These are phyloP conservation scores for Platycercus adscitus DNA, from an alignment of 2,113 vertebrate species.

Conservation along the genomic window DNA sequence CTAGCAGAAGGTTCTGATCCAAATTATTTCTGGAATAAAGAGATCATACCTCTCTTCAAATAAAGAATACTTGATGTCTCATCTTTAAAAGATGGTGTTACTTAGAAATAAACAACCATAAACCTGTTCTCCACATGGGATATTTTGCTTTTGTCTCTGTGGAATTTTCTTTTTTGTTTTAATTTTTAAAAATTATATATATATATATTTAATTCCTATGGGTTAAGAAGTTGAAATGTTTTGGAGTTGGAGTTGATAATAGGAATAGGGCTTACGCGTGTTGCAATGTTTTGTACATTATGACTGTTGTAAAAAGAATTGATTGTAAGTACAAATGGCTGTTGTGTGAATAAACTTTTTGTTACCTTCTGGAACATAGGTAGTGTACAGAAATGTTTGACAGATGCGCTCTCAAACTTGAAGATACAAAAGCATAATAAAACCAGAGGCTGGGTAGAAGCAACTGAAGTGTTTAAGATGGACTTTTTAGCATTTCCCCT, in stretches of 20 bases:
- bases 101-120: slow-evolving; percentile 35
- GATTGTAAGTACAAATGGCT: slow-evolving; percentile 73
- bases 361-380: slow-evolving; percentile 65
- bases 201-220: slow-evolving; percentile 60
- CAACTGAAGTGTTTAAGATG: not conserved
- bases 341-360: slow-evolving; percentile 77
- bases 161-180: slow-evolving; percentile 33
- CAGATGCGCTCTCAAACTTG: not conserved
- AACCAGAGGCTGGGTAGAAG: not conserved
- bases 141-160: slow-evolving; percentile 61
- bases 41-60: slow-evolving; percentile 43
- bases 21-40: slow-evolving; percentile 38
- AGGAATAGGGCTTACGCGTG: slow-evolving; percentile 42
- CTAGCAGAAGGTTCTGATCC: slow-evolving; percentile 13
- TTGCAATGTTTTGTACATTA: slow-evolving; percentile 73
- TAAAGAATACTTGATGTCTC: slow-evolving; percentile 25
- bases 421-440: not conserved
- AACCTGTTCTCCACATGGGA: slow-evolving; percentile 52
- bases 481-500: not conserved
- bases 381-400: slow-evolving; percentile 57
- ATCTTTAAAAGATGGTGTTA: slow-evolving; percentile 67
- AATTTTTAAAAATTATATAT: slow-evolving; percentile 26
- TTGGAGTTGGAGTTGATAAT: slow-evolving; percentile 56
- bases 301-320: slow-evolving; percentile 73
- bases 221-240: slow-evolving; percentile 59